A percentile compares a stretch with the other conserved stretches of the same genome.
phyloP scores from a whole-genome alignment of 2,888 invertebrate genomes.

The Tenthredo amoena region DNA sequence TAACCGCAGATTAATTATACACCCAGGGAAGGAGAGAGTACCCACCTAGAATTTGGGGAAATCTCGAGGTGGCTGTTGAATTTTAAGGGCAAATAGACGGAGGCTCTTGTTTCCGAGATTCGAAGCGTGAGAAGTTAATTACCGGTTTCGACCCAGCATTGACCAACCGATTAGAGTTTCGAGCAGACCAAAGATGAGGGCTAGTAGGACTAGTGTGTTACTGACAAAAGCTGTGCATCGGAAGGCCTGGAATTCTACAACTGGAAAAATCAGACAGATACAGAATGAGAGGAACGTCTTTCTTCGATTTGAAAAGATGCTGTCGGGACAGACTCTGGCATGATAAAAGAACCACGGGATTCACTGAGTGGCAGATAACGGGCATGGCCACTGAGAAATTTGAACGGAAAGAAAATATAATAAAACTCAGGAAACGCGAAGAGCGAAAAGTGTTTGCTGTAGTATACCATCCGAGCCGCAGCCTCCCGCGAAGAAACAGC shows the following conservation, averaged over 20 bases:
- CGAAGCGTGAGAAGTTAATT: constrained; percentile 24
- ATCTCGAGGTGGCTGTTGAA: constrained; percentile 25
- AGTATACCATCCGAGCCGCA: background rate
- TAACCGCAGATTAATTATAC: constrained; percentile 29
- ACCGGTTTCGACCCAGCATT: background rate
- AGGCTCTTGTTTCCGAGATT: background rate
- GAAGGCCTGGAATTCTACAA: background rate
- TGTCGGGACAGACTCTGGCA: background rate
- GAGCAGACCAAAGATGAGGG: background rate
- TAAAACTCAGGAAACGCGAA: background rate
- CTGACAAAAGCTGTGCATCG: background rate
- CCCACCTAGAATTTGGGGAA: background rate
- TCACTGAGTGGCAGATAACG: background rate
- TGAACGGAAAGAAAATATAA: background rate
- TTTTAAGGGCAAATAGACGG: constrained; percentile 2
- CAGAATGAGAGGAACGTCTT: background rate
- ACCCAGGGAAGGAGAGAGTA: background rate
- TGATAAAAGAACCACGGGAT: constrained; percentile 18
- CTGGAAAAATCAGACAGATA: background rate
- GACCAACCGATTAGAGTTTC: background rate
- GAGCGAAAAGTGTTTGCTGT: background rate
- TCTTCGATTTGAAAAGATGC: constrained; percentile 13
- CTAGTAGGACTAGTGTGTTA: background rate
- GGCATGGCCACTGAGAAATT: background rate
- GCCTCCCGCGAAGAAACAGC: background rate